Evolutionary conservation across 2,888 invertebrate species (phyloP).

Genomic region (Apeira syringaria): DNA sequence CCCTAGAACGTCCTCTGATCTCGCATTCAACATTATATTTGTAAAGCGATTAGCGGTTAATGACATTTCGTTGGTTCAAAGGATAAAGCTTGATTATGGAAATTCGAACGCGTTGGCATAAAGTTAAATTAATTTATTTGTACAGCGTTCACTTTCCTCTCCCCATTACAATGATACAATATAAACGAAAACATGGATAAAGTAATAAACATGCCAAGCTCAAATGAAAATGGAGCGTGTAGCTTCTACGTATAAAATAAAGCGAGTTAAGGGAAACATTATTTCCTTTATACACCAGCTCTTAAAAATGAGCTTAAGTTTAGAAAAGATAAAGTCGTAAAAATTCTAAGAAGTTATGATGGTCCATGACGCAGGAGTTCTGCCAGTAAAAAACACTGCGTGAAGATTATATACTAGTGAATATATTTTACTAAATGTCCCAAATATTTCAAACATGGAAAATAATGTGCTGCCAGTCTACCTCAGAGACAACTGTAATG

Average conservation of each 20-base stretch:
- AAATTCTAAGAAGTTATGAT: slow-evolving; percentile 21
- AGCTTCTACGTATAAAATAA: slow-evolving; percentile 7
- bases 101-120: slow-evolving; percentile 51
- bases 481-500: too few relatives aligned
- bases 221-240: slow-evolving; percentile 6
- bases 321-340: slow-evolving; percentile 23
- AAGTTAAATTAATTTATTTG: slow-evolving; percentile 49
- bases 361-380: slow-evolving; percentile 12
- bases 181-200: slow-evolving; percentile 10
- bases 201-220: slow-evolving; percentile 14
- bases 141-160: slow-evolving; percentile 39
- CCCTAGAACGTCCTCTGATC: slow-evolving; percentile 52
- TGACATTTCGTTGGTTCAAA: slow-evolving; percentile 54
- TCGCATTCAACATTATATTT: slow-evolving; percentile 54
- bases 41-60: slow-evolving; percentile 66
- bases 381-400: not conserved
- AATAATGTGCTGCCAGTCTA: too few relatives aligned
- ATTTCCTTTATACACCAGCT: slow-evolving; percentile 20
- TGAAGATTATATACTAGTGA: not conserved
- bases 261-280: slow-evolving; percentile 12
- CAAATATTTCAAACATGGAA: too few relatives aligned
- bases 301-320: slow-evolving; percentile 5
- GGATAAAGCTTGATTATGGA: slow-evolving; percentile 71
- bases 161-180: slow-evolving; percentile 16
- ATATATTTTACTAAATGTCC: too few relatives aligned